A percentile compares a stretch with the other conserved stretches of the same genome.
Evolutionary conservation across 37 sponge, comb jelly and placozoan genomes (phyloP).

Genomic region (Spongilla lacustris): DNA sequence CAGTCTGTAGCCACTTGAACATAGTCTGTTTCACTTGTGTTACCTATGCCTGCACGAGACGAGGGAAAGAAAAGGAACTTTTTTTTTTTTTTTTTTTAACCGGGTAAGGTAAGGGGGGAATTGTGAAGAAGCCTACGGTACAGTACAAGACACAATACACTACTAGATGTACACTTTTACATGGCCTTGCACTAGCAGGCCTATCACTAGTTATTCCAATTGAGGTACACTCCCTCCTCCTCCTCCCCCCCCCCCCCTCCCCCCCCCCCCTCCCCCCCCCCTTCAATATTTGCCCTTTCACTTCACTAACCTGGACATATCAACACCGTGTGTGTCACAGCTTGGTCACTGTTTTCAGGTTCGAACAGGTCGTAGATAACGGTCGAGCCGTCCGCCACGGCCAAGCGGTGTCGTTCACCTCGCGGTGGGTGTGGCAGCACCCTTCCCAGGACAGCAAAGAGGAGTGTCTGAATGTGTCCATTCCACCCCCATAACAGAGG

Average conservation of each 20-base stretch:
- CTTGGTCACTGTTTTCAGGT: constrained; percentile 17
- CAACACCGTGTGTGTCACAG: constrained; percentile 16
- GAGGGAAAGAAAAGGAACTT: neutral
- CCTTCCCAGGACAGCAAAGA: constrained; percentile 71
- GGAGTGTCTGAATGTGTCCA: constrained; percentile 85
- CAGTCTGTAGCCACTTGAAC: constrained; percentile 45
- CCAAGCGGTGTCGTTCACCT: constrained; percentile 35
- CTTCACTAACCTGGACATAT: constrained; percentile 51
- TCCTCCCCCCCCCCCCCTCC: too few relatives aligned
- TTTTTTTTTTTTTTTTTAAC: too few relatives aligned
- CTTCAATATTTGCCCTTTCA: too few relatives aligned
- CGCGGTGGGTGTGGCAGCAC: neutral
- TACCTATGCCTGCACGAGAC: constrained; percentile 66
- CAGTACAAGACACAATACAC: too few relatives aligned
- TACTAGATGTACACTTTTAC: too few relatives aligned
- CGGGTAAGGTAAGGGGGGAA: too few relatives aligned
- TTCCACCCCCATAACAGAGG: constrained; percentile 84
- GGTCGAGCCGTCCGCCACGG: constrained; percentile 73
- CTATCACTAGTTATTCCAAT: too few relatives aligned
- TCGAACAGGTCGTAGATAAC: constrained; percentile 80
- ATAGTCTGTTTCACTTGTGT: constrained; percentile 69
- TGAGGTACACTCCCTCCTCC: too few relatives aligned
- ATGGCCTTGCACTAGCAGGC: too few relatives aligned
- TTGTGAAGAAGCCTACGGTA: too few relatives aligned
- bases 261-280: too few relatives aligned